Evolutionary conservation across 2,113 vertebrate genomes (phyloP).

Genomic region (Castor canadensis): DNA sequence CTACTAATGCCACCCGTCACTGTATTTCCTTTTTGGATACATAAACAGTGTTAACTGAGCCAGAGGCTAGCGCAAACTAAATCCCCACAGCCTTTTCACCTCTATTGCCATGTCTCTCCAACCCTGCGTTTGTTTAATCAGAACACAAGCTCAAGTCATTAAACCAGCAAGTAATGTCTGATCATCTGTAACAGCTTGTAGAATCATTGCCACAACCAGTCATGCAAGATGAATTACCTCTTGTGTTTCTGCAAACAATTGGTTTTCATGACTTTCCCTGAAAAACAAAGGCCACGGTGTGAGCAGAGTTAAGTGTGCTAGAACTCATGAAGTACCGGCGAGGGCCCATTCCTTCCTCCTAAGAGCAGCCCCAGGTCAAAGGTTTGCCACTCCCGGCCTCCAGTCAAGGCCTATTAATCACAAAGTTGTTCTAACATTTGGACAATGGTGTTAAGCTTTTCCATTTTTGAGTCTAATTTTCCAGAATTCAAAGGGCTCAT

Average conservation of each 20-base stretch:
- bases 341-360: neutral
- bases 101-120: neutral
- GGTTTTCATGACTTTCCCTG: constrained; percentile 78
- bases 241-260: constrained; percentile 48
- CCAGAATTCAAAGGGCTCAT: neutral
- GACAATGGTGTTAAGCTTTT: neutral
- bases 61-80: neutral
- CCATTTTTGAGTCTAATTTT: neutral
- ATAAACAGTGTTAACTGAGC: neutral
- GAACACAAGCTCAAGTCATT: constrained; percentile 50
- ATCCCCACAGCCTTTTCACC: constrained; percentile 1
- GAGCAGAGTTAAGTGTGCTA: neutral
- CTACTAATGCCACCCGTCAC: neutral
- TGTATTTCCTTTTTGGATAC: neutral
- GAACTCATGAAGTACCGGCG: neutral
- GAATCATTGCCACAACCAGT: constrained; percentile 42
- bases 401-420: too few relatives aligned
- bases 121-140: constrained; percentile 16
- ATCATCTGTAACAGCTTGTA: constrained; percentile 59
- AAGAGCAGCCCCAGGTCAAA: neutral
- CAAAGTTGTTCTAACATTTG: neutral
- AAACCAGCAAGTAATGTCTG: constrained; percentile 43
- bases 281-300: constrained; percentile 76
- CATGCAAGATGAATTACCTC: constrained; percentile 81
- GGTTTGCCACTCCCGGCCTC: neutral